Base-by-base conservation (phyloP, 2,888 invertebrate species). In the Herminia tarsipennalis region DNA sequence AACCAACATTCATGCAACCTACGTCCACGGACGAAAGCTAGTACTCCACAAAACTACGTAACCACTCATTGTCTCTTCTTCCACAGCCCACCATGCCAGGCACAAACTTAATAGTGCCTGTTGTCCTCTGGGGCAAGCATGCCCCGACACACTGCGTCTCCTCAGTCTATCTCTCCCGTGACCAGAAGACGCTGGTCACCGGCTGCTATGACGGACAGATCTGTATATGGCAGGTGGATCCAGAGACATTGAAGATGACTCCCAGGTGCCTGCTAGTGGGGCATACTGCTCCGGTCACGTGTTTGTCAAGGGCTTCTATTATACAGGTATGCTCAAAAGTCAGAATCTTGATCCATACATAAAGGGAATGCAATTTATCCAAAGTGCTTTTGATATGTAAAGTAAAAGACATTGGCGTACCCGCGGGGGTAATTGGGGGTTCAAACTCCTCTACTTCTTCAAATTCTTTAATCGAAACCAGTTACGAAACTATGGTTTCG, bases 191-290 rank as follows among this genome's bases (percentile, higher is more conserved):
- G 5, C 92, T 99, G 32, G 96, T 98, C 32, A 99, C 99, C 1
- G 99, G 99, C 20, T 98, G 98, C 83, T 97, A 98, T 76, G 99
- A 99, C 90, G 99, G 99, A 3, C 99, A 99, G 86, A 97, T 99
- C 67, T 98, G 98, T 78, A 93, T 99, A 36, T 99, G 99, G 99
- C 93, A 92, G 74, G 82, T 82, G 1, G 95, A 97, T 63, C 95
- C 96, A 0, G 94, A 95, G 58, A 94, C 95, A 0, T 81, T 97
- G 52, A 95, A 97, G 94, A 96, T 99, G 94, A 96, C 95, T 5
- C 99, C 99, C 0, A 93, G 98, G 45, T 98, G 97, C 84, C 92
- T 99, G 65, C 90, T 94, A 35, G 98, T 99, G 32, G 99, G 99
- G 0, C 99, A 99, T 72, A 96, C 98, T 0, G 97, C 98, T n/a